These are phyloP conservation scores for Cyrtodaria siliqua DNA, from an alignment of 2,888 invertebrate genomes.

Conservation along the genomic window DNA sequence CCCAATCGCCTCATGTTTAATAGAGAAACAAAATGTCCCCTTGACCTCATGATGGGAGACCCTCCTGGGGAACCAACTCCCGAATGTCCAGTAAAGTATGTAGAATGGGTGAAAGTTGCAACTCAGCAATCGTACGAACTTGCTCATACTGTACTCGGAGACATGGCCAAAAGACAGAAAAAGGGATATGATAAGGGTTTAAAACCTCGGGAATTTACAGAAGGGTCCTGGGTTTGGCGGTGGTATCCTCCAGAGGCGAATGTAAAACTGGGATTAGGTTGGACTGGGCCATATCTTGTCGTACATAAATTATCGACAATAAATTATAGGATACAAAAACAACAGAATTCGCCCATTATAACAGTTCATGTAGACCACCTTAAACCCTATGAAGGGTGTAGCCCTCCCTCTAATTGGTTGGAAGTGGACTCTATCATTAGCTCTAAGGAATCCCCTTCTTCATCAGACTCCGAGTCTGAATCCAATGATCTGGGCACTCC, in stretches of 20 bases:
- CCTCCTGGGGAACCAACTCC: no score
- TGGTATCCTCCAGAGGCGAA: constrained; percentile 27
- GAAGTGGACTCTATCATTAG: no score
- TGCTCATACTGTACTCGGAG: constrained; percentile 8
- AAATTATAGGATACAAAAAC: background rate
- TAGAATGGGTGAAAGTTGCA: constrained; percentile 33
- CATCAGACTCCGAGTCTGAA: no score
- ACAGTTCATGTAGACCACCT: constrained; percentile 5
- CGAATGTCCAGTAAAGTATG: constrained; percentile 30
- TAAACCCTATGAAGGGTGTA: background rate
- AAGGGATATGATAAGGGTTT: constrained; percentile 13
- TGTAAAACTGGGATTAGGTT: constrained; percentile 11
- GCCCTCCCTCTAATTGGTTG: no score
- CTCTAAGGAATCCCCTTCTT: no score
- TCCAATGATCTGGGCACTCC: no score
- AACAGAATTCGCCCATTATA: background rate
- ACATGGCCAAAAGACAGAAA: constrained; percentile 17
- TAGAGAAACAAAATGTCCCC: constrained; percentile 47
- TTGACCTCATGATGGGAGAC: constrained; percentile 52
- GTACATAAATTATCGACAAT: background rate
- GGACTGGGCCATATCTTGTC: constrained; percentile 17
- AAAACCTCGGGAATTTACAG: constrained; percentile 5
- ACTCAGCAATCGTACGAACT: constrained; percentile 13
- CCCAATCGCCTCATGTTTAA: constrained; percentile 58
- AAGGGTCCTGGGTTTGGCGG: constrained; percentile 17